Evolutionary conservation across 2,888 invertebrate genomes (phyloP).

Genomic region (Cryptosula pallasiana): DNA sequence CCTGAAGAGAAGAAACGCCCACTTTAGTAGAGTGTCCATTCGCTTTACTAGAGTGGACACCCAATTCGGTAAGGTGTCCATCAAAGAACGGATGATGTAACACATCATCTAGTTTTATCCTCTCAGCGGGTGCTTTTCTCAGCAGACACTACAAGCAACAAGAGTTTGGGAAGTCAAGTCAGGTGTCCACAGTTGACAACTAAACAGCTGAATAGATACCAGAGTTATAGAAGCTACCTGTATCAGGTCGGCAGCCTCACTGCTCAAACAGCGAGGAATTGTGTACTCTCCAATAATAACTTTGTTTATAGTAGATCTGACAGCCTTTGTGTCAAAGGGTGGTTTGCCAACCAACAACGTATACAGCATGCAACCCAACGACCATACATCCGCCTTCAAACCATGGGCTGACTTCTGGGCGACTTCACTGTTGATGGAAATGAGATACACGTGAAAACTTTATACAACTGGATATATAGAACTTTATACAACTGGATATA

Average conservation of each 20-base stretch:
- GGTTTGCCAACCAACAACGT: slow-evolving; percentile 78
- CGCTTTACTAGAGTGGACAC: no score
- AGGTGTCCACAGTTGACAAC: no score
- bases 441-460: no score
- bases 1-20: no score
- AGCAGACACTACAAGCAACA: slow-evolving; percentile 9
- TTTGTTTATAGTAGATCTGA: slow-evolving; percentile 68
- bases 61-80: no score
- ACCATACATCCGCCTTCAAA: slow-evolving; percentile 84
- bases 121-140: background rate
- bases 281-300: slow-evolving; percentile 78
- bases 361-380: slow-evolving; percentile 81
- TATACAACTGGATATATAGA: no score
- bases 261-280: slow-evolving; percentile 71
- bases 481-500: no score
- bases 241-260: slow-evolving; percentile 58
- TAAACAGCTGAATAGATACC: no score
- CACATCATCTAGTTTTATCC: background rate
- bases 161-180: no score
- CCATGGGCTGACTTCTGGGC: slow-evolving; percentile 80
- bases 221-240: no score
- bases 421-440: slow-evolving; percentile 58
- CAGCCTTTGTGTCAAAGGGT: slow-evolving; percentile 79
- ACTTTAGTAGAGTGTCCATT: no score
- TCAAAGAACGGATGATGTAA: background rate